These are phyloP conservation scores for Volucella bombylans DNA, from an alignment of 2,888 invertebrate species.

Conservation along the genomic window DNA sequence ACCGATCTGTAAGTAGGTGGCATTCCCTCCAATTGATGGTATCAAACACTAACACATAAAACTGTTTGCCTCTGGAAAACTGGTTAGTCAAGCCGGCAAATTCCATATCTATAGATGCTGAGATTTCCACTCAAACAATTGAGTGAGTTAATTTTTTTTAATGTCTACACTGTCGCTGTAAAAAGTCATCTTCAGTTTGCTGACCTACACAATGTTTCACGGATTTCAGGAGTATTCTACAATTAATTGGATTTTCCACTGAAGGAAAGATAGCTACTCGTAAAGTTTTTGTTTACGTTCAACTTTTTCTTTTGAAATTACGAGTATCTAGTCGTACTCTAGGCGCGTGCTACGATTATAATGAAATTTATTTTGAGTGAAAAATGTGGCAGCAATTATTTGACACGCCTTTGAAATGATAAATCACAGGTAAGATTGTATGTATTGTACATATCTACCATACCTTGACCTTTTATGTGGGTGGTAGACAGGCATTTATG, in stretches of 20 bases:
- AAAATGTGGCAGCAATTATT: not conserved
- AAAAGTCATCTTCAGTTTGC: constrained; percentile 48
- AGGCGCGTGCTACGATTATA: no score
- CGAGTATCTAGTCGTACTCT: no score
- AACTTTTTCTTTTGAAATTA: not conserved
- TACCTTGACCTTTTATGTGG: no score
- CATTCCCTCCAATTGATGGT: constrained; percentile 19
- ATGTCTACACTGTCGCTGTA: not conserved
- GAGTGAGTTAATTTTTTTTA: constrained; percentile 48
- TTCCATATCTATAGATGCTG: constrained; percentile 22
- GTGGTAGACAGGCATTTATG: no score
- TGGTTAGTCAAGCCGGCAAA: constrained; percentile 55
- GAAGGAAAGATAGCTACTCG: constrained; percentile 9
- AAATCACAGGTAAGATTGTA: not conserved
- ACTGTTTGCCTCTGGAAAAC: constrained; percentile 53
- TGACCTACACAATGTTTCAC: constrained; percentile 70
- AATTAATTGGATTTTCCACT: constrained; percentile 58
- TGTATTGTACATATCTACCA: no score
- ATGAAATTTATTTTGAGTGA: not conserved
- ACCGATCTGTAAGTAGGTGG: constrained; percentile 43
- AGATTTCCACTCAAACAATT: constrained; percentile 48
- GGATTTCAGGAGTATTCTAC: constrained; percentile 58
- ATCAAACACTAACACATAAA: constrained; percentile 9
- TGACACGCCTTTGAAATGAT: constrained; percentile 3
- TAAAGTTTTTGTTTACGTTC: not conserved